Base-by-base conservation (phyloP, 2,113 vertebrate genomes). In the Acanthochromis polyacanthus region DNA sequence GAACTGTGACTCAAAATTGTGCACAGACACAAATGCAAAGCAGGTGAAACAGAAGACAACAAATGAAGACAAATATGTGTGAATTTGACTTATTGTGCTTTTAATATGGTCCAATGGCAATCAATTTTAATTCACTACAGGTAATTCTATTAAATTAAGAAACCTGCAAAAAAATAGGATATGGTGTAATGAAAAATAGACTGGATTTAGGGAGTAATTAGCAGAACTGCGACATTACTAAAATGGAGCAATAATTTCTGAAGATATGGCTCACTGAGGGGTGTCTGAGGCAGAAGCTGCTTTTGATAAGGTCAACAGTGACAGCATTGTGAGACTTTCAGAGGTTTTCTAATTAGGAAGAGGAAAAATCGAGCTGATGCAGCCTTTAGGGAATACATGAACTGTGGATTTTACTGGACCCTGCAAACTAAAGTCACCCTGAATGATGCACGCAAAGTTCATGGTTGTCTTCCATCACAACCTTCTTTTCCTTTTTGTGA, bases 221-320 rank as follows among this genome's bases (percentile, higher is more conserved):
- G 69, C 61, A 68, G 25, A 72, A 57, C 55, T 64, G 71, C 48
- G 1, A 59, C 51, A 62, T 69, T 46, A 48, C 61, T 72, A 82
- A 72, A 76, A 72, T 55, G 66, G 12, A 76, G 67, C 23, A 48
- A 69, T 83, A 4, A 71, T 64, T 76, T 60, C 63, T 65, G 30
- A 64, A 69, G 55, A 80, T 77, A 22, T 40, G 46, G 57, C 28
- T 17, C 23, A 25, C 22, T 30, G 70, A 65, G 25, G 62, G 50
- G 10, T 59, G 53, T 57, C 68, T 55, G 53, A 83, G 52, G 75
- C 57, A 52, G 80, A 73, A 69, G 58, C 68, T 69, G 58, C 58
- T 64, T 69, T 56, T 77, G 62, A 86, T 80, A 86, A 86, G 80
- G 84, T 83, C 80, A 80, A 23, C 63, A 77, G 40, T 80, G 76